These are phyloP conservation scores for Ichneumoninae sp. DNA, from an alignment of 2,888 invertebrate species.

Conservation along the genomic window DNA sequence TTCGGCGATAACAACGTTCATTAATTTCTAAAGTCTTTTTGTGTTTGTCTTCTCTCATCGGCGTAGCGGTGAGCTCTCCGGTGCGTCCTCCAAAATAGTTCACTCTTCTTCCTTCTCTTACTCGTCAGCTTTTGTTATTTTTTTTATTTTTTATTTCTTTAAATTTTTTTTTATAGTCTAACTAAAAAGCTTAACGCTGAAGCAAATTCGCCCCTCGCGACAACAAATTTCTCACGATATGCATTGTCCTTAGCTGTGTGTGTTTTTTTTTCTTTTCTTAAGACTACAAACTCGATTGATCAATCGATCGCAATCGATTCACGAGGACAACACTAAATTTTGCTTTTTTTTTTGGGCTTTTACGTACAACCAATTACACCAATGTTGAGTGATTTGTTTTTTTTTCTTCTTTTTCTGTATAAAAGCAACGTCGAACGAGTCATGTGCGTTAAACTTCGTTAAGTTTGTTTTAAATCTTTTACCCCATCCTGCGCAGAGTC, in stretches of 20 bases:
- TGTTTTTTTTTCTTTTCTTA: conserved; percentile 46
- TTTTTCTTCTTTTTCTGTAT: conserved; percentile 28
- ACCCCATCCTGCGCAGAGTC: conserved; percentile 57
- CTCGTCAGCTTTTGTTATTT: conserved; percentile 19
- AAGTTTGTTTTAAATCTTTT: conserved; percentile 38
- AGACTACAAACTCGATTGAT: conserved; percentile 60
- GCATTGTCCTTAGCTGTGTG: conserved; percentile 53
- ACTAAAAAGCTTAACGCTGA: conserved; percentile 66
- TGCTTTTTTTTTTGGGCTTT: conserved; percentile 35
- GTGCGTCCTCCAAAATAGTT: conserved; percentile 48
- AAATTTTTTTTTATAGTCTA: conserved; percentile 38
- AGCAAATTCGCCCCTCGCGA: conserved; percentile 65
- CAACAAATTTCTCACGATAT: conserved; percentile 64
- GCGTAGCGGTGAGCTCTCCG: conserved; percentile 42
- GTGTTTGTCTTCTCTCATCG: conserved; percentile 45
- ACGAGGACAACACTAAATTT: conserved; percentile 59
- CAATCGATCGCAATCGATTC: conserved; percentile 48
- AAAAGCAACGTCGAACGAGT: conserved; percentile 51
- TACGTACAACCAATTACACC: conserved; percentile 63
- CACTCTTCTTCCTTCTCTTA: conserved; percentile 47
- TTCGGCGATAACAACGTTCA: conserved; percentile 66
- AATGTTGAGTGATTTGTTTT: conserved; percentile 38
- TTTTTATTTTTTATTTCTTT: conserved; percentile 21
- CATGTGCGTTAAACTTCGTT: conserved; percentile 47
- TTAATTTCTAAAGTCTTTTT: conserved; percentile 59